Percentiles rank a stretch among this genome's conserved stretches.
Evolutionary conservation across 2,113 vertebrate genomes (phyloP).

Genomic region (Clarias macrocephalus): DNA sequence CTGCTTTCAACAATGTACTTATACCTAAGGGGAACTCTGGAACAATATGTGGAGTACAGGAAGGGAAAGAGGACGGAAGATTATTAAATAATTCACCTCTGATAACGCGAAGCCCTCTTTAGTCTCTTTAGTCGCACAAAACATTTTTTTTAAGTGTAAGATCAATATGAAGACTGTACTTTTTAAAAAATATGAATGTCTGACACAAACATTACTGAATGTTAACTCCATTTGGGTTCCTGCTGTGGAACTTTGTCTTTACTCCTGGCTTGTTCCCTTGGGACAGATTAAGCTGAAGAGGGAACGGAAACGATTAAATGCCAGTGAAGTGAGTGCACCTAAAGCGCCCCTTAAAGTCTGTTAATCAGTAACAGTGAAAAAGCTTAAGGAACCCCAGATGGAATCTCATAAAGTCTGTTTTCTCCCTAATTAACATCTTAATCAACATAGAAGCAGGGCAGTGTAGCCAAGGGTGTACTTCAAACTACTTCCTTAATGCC

Average conservation of each 20-base stretch:
- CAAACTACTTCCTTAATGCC: background rate
- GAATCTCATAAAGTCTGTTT: slow-evolving; percentile 24
- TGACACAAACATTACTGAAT: background rate
- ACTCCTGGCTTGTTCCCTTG: slow-evolving; percentile 26
- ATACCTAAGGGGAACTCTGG: slow-evolving; percentile 13
- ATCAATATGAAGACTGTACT: background rate
- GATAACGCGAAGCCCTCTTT: background rate
- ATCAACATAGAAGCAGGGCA: background rate
- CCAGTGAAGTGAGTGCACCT: slow-evolving; percentile 44
- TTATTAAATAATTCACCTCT: slow-evolving; percentile 17
- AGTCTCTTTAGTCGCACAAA: background rate
- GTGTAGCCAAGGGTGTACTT: background rate
- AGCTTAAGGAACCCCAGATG: slow-evolving; percentile 28
- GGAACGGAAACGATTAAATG: slow-evolving; percentile 49
- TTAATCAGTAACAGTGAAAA: slow-evolving; percentile 56
- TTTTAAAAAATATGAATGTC: background rate
- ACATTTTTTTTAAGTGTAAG: background rate
- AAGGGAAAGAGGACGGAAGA: slow-evolving; percentile 3
- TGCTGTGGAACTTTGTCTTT: slow-evolving; percentile 13
- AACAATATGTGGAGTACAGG: slow-evolving; percentile 38
- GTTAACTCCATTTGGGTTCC: slow-evolving; percentile 18
- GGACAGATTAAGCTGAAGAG: slow-evolving; percentile 29
- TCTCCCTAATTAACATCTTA: slow-evolving; percentile 26
- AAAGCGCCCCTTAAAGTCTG: slow-evolving; percentile 34
- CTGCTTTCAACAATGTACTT: slow-evolving; percentile 5